Conservation (phyloP, 2,888 invertebrate genomes). For the Anagyrus pseudococci region DNA sequence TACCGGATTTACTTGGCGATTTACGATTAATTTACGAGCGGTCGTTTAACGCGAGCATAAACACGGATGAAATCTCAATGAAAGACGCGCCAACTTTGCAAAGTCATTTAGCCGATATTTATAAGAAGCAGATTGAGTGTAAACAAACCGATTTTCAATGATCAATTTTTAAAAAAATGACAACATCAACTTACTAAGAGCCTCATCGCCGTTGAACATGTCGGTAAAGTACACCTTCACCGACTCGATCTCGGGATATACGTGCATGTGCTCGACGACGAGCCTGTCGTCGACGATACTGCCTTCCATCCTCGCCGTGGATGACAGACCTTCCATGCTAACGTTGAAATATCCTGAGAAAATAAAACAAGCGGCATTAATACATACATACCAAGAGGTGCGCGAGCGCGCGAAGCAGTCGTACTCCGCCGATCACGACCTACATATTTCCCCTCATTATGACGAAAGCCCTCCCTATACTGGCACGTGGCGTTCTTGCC, state of each 20-base stretch:
- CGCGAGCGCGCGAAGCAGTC: conserved; percentile 15
- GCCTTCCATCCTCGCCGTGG: conserved; percentile 51
- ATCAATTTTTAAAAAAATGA: too few relatives aligned
- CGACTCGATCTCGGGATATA: conserved; percentile 70
- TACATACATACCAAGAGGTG: too few relatives aligned
- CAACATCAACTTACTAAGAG: conserved; percentile 67
- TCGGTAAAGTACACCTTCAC: conserved; percentile 70
- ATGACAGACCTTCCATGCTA: conserved; percentile 51
- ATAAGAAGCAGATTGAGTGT: too few relatives aligned
- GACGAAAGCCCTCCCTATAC: conserved; percentile 28
- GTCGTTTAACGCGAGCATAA: too few relatives aligned
- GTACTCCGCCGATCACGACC: conserved; percentile 33
- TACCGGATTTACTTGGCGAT: too few relatives aligned
- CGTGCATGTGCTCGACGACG: conserved; percentile 64
- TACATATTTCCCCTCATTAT: conserved; percentile 31
- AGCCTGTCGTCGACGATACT: conserved; percentile 52
- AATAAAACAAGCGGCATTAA: conserved; percentile 1
- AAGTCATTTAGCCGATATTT: too few relatives aligned
- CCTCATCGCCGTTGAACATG: conserved; percentile 68
- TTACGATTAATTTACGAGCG: too few relatives aligned
- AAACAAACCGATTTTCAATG: too few relatives aligned
- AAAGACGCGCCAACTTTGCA: too few relatives aligned
- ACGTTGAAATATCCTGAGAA: conserved; percentile 54
- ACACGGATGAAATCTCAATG: too few relatives aligned
- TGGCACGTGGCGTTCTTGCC: too few relatives aligned